A percentile compares a stretch with the other conserved stretches of the same genome.
Evolutionary conservation across 2,888 invertebrate genomes (phyloP).

Genomic region (Drosophila paracracens): DNA sequence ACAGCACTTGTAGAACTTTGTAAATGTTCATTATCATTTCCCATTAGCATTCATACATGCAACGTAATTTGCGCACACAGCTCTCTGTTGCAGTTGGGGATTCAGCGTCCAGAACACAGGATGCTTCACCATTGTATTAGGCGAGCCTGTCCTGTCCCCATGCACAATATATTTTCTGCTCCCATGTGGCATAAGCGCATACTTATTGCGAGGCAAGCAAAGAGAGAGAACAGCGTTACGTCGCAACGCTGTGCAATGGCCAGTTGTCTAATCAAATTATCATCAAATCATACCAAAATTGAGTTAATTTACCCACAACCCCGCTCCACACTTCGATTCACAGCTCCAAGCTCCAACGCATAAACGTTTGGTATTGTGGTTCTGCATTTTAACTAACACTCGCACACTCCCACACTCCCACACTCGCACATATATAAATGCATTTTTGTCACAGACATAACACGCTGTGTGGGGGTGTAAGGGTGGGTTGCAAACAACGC

Average conservation of each 20-base stretch:
- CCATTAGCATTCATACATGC: conserved; percentile 56
- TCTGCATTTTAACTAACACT: conserved; percentile 67
- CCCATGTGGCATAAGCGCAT: conserved; percentile 24
- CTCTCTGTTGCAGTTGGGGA: neutral
- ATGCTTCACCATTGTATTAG: conserved; percentile 30
- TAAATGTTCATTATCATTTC: conserved; percentile 69
- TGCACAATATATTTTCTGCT: conserved; percentile 30
- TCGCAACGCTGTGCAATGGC: conserved; percentile 28
- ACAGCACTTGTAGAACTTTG: conserved; percentile 57
- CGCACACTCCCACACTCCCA: conserved; percentile 31
- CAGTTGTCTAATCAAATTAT: conserved; percentile 68
- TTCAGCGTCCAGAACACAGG: conserved; percentile 1
- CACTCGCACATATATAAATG: conserved; percentile 53
- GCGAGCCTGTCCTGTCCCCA: conserved; percentile 15
- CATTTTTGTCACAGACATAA: conserved; percentile 64
- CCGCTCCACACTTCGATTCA: conserved; percentile 59
- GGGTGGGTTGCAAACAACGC: conserved; percentile 55
- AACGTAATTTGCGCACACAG: conserved; percentile 56
- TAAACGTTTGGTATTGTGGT: conserved; percentile 63
- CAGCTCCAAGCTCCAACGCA: conserved; percentile 41
- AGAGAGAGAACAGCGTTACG: neutral
- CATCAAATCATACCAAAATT: conserved; percentile 76
- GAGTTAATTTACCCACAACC: conserved; percentile 64
- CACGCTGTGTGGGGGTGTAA: neutral
- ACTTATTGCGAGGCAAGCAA: conserved; percentile 16